These are phyloP conservation scores for Miichthys miiuy DNA, from an alignment of 2,797 vertebrate species.

Conservation along the genomic window DNA sequence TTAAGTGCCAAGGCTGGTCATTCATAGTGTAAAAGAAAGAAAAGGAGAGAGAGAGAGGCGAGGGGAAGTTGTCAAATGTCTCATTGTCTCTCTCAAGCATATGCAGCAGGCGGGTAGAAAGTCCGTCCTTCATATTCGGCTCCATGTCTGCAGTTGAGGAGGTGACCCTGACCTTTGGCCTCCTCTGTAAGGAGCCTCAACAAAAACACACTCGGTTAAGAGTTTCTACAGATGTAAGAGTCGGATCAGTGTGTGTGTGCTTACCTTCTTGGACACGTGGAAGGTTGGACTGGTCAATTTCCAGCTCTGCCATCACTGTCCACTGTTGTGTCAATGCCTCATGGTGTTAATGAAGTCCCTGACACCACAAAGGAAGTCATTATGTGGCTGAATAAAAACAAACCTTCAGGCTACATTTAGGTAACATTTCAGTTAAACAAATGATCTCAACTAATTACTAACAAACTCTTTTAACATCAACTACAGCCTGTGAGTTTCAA, in stretches of 20 bases:
- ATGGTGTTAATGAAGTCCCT: slow-evolving; percentile 59
- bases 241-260: slow-evolving; percentile 1
- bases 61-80: background rate
- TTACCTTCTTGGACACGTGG: slow-evolving; percentile 86
- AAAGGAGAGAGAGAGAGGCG: no score
- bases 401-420: background rate
- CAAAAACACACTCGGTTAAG: slow-evolving; percentile 19
- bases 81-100: background rate
- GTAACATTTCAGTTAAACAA: background rate
- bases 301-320: slow-evolving; percentile 84
- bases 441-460: no score
- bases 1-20: background rate
- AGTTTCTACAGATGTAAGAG: background rate
- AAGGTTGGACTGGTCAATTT: slow-evolving; percentile 86
- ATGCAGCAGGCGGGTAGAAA: background rate
- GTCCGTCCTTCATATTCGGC: slow-evolving; percentile 12
- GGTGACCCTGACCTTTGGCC: slow-evolving; percentile 53
- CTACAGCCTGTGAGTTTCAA: background rate
- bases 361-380: background rate
- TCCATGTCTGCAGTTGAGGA: slow-evolving; percentile 34
- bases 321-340: slow-evolving; percentile 63
- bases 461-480: background rate
- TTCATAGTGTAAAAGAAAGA: background rate
- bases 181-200: slow-evolving; percentile 6
- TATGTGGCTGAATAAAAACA: background rate